These are phyloP conservation scores for Epizoanthus scotinus DNA, from an alignment of 92 coral and sea anemone species.

Conservation along the genomic window DNA sequence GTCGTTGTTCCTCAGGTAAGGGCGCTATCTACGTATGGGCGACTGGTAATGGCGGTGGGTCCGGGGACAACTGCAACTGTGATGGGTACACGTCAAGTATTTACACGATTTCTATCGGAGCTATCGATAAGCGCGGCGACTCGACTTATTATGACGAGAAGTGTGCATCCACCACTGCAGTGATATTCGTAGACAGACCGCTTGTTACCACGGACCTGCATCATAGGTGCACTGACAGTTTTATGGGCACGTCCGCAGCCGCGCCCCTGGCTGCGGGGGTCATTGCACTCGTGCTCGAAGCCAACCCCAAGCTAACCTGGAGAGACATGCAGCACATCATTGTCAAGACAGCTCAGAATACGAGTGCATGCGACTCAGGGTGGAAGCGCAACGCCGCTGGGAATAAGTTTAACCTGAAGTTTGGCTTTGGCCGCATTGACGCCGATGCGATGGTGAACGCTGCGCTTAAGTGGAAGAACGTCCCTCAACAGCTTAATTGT, in stretches of 20 bases:
- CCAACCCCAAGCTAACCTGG: constrained; percentile 77
- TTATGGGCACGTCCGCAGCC: constrained; percentile 77
- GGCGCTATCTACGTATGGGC: constrained; percentile 80
- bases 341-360: constrained; percentile 61
- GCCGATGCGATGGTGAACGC: constrained; percentile 60
- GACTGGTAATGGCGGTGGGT: constrained; percentile 73
- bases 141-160: constrained; percentile 66
- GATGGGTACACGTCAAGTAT: constrained; percentile 82
- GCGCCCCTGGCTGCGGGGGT: constrained; percentile 83
- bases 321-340: constrained; percentile 78
- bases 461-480: constrained; percentile 62
- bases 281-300: constrained; percentile 69
- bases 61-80: constrained; percentile 59
- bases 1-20: constrained; percentile 48
- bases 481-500: constrained; percentile 51
- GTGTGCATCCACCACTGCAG: constrained; percentile 72
- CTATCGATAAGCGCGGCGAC: constrained; percentile 59
- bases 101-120: constrained; percentile 66
- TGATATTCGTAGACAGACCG: constrained; percentile 57
- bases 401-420: constrained; percentile 49
- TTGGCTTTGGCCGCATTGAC: constrained; percentile 75
- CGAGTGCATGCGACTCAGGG: constrained; percentile 53
- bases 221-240: constrained; percentile 70
- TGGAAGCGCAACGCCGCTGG: constrained; percentile 77
- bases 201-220: constrained; percentile 68